Conservation (phyloP, 35 echinoderm and acorn worm species). For the Ptychodera flava region DNA sequence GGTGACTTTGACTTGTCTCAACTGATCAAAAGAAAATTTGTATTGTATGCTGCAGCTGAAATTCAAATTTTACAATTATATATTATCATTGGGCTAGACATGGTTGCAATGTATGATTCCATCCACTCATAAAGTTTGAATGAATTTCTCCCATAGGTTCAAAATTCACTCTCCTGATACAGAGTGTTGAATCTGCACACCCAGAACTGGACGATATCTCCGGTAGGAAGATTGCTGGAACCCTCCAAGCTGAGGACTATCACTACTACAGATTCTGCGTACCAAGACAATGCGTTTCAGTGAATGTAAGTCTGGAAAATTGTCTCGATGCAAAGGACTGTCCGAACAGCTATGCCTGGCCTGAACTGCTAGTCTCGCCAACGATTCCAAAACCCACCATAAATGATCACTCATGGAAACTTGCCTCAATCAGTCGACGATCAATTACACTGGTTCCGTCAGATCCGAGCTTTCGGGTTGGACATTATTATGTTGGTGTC, state of each 20-base stretch:
- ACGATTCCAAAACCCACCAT: constrained; percentile 69
- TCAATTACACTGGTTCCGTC: constrained; percentile 48
- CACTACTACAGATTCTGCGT: constrained; percentile 86
- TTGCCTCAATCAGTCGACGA: constrained; percentile 54
- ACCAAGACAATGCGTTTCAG: constrained; percentile 30
- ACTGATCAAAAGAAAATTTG: too few relatives aligned
- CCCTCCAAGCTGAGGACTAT: constrained; percentile 32
- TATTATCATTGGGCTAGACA: too few relatives aligned
- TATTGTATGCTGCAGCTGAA: too few relatives aligned
- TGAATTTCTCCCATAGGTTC: too few relatives aligned
- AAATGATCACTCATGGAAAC: constrained; percentile 84
- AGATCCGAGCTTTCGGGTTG: constrained; percentile 57
- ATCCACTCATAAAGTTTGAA: too few relatives aligned
- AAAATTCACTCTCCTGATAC: constrained; percentile 40
- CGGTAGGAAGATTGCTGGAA: background rate
- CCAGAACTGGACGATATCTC: background rate
- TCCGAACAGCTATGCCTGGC: constrained; percentile 66
- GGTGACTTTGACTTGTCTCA: too few relatives aligned
- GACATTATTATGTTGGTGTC: constrained; percentile 77
- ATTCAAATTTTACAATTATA: too few relatives aligned
- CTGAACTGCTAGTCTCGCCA: constrained; percentile 74
- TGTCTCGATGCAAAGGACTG: constrained; percentile 58
- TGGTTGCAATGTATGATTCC: too few relatives aligned
- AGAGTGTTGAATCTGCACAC: constrained; percentile 40
- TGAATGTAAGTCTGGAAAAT: constrained; percentile 58